These are phyloP conservation scores for Eurytemora carolleeae DNA, from an alignment of 1,140 invertebrate species.

Conservation along the genomic window DNA sequence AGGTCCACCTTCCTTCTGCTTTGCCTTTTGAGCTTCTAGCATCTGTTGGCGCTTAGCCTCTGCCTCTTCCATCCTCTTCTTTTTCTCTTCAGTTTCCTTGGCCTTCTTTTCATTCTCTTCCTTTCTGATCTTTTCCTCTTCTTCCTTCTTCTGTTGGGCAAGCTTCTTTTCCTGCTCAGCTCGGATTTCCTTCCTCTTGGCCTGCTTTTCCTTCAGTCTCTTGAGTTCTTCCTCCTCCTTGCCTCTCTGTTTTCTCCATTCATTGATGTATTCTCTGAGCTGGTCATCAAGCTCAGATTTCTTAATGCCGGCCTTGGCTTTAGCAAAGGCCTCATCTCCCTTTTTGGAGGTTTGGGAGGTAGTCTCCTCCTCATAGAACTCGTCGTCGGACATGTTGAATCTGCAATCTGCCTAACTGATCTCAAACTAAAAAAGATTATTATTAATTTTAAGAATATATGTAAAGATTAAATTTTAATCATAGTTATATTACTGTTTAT, in stretches of 20 bases:
- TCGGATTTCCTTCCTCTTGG: constrained; percentile 32
- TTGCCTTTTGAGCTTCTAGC: constrained; percentile 29
- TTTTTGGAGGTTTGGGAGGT: background rate
- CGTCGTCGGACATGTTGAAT: background rate
- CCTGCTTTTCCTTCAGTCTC: constrained; percentile 77
- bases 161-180: constrained; percentile 82
- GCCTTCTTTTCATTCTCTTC: constrained; percentile 84
- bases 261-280: constrained; percentile 82
- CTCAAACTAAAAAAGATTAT: too few relatives aligned
- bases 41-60: constrained; percentile 82
- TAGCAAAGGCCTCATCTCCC: background rate
- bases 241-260: constrained; percentile 80
- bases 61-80: constrained; percentile 72
- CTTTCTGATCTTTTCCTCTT: constrained; percentile 59
- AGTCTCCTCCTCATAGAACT: background rate
- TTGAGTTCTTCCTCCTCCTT: constrained; percentile 88
- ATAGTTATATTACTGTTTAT: too few relatives aligned
- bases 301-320: constrained; percentile 38
- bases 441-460: too few relatives aligned
- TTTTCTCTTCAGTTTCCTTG: constrained; percentile 78
- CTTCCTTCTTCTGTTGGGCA: constrained; percentile 77
- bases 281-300: constrained; percentile 82
- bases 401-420: too few relatives aligned
- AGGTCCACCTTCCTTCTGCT: background rate
- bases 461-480: too few relatives aligned